phyloP scores from a whole-genome alignment of 2,888 invertebrate genomes.

The Pseudococcus jackbeardsleyi region DNA sequence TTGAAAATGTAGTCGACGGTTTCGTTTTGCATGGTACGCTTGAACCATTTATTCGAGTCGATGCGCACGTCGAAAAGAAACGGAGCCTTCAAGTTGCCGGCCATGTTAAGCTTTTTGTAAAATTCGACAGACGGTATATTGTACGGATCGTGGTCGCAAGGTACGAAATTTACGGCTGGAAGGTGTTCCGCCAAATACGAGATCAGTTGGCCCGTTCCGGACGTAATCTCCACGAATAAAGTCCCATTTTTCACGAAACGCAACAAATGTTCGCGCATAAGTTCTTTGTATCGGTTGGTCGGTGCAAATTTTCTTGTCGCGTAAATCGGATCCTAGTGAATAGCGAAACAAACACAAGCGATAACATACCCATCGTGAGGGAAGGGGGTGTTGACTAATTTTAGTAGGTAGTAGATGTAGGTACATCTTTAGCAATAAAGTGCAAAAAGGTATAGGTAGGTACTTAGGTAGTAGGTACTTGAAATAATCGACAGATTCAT shows the following conservation, averaged over 20 bases:
- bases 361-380: too few species aligned
- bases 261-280: background rate
- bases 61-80: constrained; percentile 46
- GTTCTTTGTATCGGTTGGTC: constrained; percentile 8
- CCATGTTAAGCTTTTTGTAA: constrained; percentile 72
- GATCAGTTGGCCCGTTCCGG: constrained; percentile 87
- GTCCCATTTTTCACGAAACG: constrained; percentile 26
- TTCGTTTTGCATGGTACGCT: background rate
- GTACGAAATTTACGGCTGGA: constrained; percentile 82
- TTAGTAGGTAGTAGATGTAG: too few species aligned
- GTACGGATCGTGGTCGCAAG: constrained; percentile 75
- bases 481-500: too few species aligned
- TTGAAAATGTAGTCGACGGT: constrained; percentile 27
- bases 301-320: background rate
- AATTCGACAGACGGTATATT: constrained; percentile 75
- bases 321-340: background rate
- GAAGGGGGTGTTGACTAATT: too few species aligned
- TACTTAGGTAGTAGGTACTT: too few species aligned
- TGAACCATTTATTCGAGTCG: constrained; percentile 16
- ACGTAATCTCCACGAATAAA: constrained; percentile 78
- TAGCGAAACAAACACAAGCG: background rate
- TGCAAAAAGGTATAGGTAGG: too few species aligned
- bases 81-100: background rate
- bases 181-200: constrained; percentile 83
- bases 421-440: too few species aligned